A percentile compares a stretch with the other conserved stretches of the same genome.
These are phyloP conservation scores for Chromis chromis DNA, from an alignment of 2,797 vertebrate species.

Conservation along the genomic window DNA sequence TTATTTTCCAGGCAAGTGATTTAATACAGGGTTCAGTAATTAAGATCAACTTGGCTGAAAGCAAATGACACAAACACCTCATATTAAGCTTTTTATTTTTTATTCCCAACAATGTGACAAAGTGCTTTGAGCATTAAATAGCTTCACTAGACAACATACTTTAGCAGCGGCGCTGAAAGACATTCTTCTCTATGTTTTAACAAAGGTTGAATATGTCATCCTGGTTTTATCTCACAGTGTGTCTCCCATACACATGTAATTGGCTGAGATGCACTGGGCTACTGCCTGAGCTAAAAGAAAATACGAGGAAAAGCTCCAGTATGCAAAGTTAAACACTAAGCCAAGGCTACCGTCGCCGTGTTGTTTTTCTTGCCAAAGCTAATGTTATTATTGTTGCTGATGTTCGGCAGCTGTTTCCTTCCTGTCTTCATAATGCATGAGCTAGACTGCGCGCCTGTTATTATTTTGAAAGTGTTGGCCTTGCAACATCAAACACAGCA, in stretches of 20 bases:
- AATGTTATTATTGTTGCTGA: constrained; percentile 61
- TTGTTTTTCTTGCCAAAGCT: constrained; percentile 46
- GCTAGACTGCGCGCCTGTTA: constrained; percentile 56
- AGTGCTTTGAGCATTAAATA: constrained; percentile 29
- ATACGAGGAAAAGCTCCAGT: constrained; percentile 16
- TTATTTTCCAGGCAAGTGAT: constrained; percentile 38
- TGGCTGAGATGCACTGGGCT: background rate
- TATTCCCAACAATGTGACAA: background rate
- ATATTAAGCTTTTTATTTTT: background rate
- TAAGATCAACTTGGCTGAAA: constrained; percentile 22
- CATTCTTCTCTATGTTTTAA: constrained; percentile 6
- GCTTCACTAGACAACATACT: background rate
- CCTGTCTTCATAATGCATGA: constrained; percentile 72
- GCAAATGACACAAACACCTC: constrained; percentile 10
- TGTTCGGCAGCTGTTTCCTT: constrained; percentile 70
- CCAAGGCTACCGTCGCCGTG: constrained; percentile 38
- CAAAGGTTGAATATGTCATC: constrained; percentile 4
- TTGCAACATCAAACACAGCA: constrained; percentile 75
- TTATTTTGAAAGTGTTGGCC: constrained; percentile 77
- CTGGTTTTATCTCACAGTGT: background rate
- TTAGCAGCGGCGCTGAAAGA: background rate
- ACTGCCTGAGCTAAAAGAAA: constrained; percentile 17
- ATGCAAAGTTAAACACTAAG: constrained; percentile 47
- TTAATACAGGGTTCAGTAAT: constrained; percentile 44
- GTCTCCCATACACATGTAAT: background rate